Evolutionary conservation across 2,113 vertebrate species (phyloP).

Genomic region (Peucedramus taeniatus): DNA sequence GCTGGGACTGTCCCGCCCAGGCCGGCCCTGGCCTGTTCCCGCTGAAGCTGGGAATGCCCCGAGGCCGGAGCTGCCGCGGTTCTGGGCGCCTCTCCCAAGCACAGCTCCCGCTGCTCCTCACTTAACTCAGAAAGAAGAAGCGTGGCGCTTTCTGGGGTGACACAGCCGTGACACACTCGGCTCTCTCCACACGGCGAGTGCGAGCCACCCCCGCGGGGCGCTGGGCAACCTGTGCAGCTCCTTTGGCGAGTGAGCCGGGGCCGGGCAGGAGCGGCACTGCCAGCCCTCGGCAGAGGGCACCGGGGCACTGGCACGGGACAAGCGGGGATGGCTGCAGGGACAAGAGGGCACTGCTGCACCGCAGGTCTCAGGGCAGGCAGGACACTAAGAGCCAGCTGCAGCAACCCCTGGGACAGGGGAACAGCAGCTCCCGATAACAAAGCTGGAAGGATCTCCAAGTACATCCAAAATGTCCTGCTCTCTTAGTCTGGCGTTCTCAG

Average conservation of each 20-base stretch:
- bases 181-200: not conserved
- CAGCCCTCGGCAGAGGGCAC: not conserved
- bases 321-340: not conserved
- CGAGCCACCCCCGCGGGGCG: too few relatives aligned
- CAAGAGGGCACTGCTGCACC: not conserved
- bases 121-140: not conserved
- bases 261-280: not conserved
- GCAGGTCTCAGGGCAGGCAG: not conserved
- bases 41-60: not conserved
- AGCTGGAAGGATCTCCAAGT: not conserved
- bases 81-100: not conserved
- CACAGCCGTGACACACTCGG: not conserved
- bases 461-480: not conserved
- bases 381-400: not conserved
- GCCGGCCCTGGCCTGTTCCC: not conserved
- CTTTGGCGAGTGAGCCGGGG: not conserved
- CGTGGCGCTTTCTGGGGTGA: not conserved
- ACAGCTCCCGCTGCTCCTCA: not conserved
- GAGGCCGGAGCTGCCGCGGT: not conserved
- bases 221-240: not conserved
- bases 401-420: not conserved
- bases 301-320: not conserved
- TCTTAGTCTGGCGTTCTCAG: not conserved
- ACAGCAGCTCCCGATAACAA: not conserved
- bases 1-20: not conserved